Percentiles rank a stretch among this genome's conserved stretches.
Conservation (phyloP, 2,888 invertebrate genomes). For the Caenorhabditis sulstoni region DNA sequence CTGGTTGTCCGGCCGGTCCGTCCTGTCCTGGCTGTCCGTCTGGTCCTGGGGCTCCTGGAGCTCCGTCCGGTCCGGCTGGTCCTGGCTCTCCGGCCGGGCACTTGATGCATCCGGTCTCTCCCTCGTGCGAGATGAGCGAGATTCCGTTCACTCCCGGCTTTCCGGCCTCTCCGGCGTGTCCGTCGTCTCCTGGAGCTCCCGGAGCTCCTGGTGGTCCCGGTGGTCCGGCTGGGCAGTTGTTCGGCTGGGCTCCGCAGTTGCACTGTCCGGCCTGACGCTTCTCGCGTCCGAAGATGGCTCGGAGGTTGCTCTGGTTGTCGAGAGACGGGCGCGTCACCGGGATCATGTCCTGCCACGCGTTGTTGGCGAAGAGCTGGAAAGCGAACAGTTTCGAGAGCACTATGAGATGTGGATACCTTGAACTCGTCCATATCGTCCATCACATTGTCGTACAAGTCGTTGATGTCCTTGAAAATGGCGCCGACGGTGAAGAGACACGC, state of each 20-base stretch:
- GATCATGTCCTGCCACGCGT: slow-evolving; percentile 65
- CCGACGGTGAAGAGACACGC: slow-evolving; percentile 62
- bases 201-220: slow-evolving; percentile 70
- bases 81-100: slow-evolving; percentile 68
- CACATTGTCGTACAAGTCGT: slow-evolving; percentile 63
- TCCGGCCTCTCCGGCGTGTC: slow-evolving; percentile 66
- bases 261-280: slow-evolving; percentile 64
- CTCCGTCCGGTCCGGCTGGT: slow-evolving; percentile 69
- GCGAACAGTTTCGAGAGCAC: neutral
- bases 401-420: slow-evolving; percentile 26
- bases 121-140: slow-evolving; percentile 52
- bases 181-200: slow-evolving; percentile 66
- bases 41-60: slow-evolving; percentile 66
- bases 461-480: slow-evolving; percentile 66
- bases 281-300: slow-evolving; percentile 60
- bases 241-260: slow-evolving; percentile 63
- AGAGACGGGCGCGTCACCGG: slow-evolving; percentile 59
- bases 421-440: slow-evolving; percentile 65
- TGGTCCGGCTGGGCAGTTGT: slow-evolving; percentile 69
- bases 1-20: slow-evolving; percentile 67
- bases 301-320: slow-evolving; percentile 47
- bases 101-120: slow-evolving; percentile 60
- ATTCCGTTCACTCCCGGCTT: slow-evolving; percentile 61
- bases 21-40: slow-evolving; percentile 71
- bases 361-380: slow-evolving; percentile 58